phyloP scores from a whole-genome alignment of 2,888 invertebrate genomes.

The Lasioglossum lativentre region DNA sequence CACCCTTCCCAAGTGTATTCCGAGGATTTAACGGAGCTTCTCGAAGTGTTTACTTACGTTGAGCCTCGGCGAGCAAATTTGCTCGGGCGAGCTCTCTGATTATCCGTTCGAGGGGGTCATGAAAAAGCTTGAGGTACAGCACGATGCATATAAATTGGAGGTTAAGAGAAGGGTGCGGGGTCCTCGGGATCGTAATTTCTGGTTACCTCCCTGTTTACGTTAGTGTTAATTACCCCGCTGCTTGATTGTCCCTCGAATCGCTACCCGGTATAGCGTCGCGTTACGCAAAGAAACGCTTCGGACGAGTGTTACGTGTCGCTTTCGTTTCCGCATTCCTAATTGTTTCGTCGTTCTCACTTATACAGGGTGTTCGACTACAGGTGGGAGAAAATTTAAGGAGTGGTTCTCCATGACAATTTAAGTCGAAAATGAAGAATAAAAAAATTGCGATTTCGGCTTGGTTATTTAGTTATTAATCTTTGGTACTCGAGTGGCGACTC shows the following conservation, averaged over 20 bases:
- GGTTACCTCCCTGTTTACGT: conserved; percentile 18
- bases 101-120: conserved; percentile 61
- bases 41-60: conserved; percentile 67
- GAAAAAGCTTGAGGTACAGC: conserved; percentile 60
- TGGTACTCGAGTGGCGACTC: no score
- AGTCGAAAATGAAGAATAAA: no score
- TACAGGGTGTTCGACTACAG: no score
- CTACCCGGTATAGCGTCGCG: background rate
- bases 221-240: conserved; percentile 42
- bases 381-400: no score
- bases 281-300: background rate
- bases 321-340: conserved; percentile 8
- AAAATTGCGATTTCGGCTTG: no score
- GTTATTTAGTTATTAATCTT: no score
- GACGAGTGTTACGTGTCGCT: background rate
- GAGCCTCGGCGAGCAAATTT: conserved; percentile 67
- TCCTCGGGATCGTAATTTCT: conserved; percentile 40
- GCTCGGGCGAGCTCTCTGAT: conserved; percentile 67
- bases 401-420: no score
- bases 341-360: background rate
- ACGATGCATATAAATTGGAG: conserved; percentile 69
- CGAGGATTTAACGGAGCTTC: conserved; percentile 69
- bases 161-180: conserved; percentile 47
- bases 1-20: conserved; percentile 65
- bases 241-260: conserved; percentile 3